Evolutionary conservation across 2,888 invertebrate species (phyloP).

Genomic region (Drosophila eohydei): DNA sequence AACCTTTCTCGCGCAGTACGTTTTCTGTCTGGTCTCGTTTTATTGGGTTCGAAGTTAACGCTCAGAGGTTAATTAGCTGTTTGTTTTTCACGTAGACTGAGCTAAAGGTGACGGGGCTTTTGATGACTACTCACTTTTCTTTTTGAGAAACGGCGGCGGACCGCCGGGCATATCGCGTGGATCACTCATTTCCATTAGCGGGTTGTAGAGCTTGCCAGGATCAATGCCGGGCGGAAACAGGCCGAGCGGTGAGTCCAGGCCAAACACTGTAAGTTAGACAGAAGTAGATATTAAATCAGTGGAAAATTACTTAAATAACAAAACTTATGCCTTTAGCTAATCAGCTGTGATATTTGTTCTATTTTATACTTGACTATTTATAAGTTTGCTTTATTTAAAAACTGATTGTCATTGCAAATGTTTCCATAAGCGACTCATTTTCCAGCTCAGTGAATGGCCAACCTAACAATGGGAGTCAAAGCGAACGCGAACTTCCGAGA

Average conservation of each 20-base stretch:
- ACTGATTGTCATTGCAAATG: slow-evolving; percentile 43
- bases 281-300: neutral
- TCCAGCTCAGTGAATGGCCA: slow-evolving; percentile 69
- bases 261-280: slow-evolving; percentile 87
- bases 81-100: slow-evolving; percentile 55
- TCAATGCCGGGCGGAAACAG: slow-evolving; percentile 92
- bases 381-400: slow-evolving; percentile 37
- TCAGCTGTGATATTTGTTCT: slow-evolving; percentile 12
- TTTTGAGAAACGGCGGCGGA: slow-evolving; percentile 90
- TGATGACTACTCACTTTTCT: slow-evolving; percentile 89
- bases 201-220: slow-evolving; percentile 89
- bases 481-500: slow-evolving; percentile 17
- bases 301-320: neutral
- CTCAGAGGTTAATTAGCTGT: slow-evolving; percentile 79
- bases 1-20: slow-evolving; percentile 47
- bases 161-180: slow-evolving; percentile 89
- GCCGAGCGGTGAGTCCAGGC: slow-evolving; percentile 90
- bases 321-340: neutral
- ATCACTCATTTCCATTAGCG: slow-evolving; percentile 91
- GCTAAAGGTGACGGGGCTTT: slow-evolving; percentile 10
- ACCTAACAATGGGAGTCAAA: slow-evolving; percentile 47
- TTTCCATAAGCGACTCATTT: slow-evolving; percentile 64
- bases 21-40: slow-evolving; percentile 17
- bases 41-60: slow-evolving; percentile 34
- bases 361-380: slow-evolving; percentile 13